Conservation (phyloP, 2,113 vertebrate genomes). For the Chaenocephalus aceratus region DNA sequence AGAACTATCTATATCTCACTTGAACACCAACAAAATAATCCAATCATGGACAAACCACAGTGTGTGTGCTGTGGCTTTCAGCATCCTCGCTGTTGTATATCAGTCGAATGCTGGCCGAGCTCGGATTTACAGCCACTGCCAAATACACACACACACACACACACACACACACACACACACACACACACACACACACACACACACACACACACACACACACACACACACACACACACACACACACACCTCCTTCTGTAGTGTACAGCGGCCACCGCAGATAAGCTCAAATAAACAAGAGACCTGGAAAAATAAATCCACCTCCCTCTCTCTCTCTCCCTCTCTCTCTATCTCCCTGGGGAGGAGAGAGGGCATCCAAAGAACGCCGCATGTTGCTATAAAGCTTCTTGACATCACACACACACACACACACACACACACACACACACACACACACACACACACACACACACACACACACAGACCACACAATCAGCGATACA, state of each 20-base stretch:
- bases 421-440: constrained; percentile 43
- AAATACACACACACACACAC: constrained; percentile 27
- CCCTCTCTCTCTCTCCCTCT: constrained; percentile 32
- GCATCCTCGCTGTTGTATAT: constrained; percentile 65
- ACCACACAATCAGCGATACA: constrained; percentile 51
- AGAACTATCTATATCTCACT: constrained; percentile 39
- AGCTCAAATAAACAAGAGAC: constrained; percentile 79
- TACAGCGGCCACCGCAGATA: constrained; percentile 72
- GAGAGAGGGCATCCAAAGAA: constrained; percentile 70
- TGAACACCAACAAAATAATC: constrained; percentile 51
- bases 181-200: too few relatives aligned
- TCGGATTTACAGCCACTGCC: constrained; percentile 71
- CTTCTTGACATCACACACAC: constrained; percentile 64
- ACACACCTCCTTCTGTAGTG: constrained; percentile 54
- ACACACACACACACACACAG: constrained; percentile 33
- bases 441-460: constrained; percentile 37
- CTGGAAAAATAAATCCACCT: constrained; percentile 75
- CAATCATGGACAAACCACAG: constrained; percentile 46
- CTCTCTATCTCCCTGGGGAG: constrained; percentile 47
- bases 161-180: not conserved
- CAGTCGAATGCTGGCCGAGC: constrained; percentile 62
- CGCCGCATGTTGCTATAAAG: constrained; percentile 68
- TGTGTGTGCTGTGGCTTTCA: constrained; percentile 50
- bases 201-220: too few relatives aligned
- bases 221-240: not conserved